Conservation (phyloP, 1,140 invertebrate species). For the Thaumatotibia leucotreta region DNA sequence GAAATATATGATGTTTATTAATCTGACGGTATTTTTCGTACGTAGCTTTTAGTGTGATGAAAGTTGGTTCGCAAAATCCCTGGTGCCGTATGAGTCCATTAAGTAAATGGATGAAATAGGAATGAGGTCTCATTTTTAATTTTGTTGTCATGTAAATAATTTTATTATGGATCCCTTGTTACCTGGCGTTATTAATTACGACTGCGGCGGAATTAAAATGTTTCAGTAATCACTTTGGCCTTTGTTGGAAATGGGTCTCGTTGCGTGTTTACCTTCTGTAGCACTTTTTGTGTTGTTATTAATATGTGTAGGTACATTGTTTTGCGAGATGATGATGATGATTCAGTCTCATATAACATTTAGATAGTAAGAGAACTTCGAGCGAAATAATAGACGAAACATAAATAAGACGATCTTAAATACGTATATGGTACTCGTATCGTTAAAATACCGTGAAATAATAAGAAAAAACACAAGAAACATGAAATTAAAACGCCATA, state of each 20-base stretch:
- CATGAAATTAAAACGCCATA: too few relatives aligned
- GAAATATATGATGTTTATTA: slow-evolving; percentile 60
- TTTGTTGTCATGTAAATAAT: slow-evolving; percentile 66
- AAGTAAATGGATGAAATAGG: slow-evolving; percentile 67
- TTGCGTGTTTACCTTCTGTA: neutral
- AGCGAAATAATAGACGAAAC: too few relatives aligned
- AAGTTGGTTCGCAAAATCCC: slow-evolving; percentile 62
- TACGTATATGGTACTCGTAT: too few relatives aligned
- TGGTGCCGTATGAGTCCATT: slow-evolving; percentile 69
- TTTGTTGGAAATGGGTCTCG: neutral
- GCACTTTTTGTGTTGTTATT: neutral
- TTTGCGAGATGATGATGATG: too few relatives aligned
- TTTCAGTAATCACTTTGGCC: slow-evolving; percentile 8
- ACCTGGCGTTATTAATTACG: slow-evolving; percentile 27
- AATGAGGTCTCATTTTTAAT: slow-evolving; percentile 70
- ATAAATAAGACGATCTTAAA: too few relatives aligned
- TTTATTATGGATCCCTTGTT: slow-evolving; percentile 49
- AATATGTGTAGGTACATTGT: neutral
- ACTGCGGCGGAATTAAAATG: slow-evolving; percentile 9
- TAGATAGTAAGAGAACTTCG: too few relatives aligned
- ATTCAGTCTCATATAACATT: neutral
- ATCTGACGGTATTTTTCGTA: slow-evolving; percentile 64
- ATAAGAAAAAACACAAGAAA: too few relatives aligned
- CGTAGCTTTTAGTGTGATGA: slow-evolving; percentile 72
- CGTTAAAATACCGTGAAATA: too few relatives aligned